Percentiles rank a stretch among this genome's conserved stretches.
phyloP scores from a whole-genome alignment of 1,140 invertebrate genomes.

The Zaprionus kolodkinae region DNA sequence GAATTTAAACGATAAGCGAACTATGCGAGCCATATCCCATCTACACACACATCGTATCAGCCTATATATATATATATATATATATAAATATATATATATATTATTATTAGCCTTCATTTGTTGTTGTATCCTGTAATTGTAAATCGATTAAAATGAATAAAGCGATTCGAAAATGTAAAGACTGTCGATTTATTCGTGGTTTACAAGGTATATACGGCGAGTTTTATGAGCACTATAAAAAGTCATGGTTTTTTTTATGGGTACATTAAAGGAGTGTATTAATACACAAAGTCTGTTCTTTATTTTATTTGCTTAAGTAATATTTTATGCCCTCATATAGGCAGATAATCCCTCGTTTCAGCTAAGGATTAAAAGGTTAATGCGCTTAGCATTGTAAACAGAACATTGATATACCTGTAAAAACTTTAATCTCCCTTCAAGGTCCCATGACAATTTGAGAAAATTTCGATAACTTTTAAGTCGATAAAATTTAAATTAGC shows the following conservation, averaged over 20 bases:
- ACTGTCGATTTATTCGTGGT: not conserved
- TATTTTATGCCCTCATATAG: not conserved
- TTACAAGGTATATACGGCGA: not conserved
- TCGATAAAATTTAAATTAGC: not conserved
- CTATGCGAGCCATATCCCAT: slow-evolving; percentile 71
- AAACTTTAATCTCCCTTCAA: too few relatives aligned
- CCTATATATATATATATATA: slow-evolving; percentile 30
- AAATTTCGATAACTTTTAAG: not conserved
- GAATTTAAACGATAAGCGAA: slow-evolving; percentile 37
- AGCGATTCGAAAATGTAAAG: slow-evolving; percentile 31
- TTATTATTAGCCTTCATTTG: slow-evolving; percentile 60
- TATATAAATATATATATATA: slow-evolving; percentile 27
- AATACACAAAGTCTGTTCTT: not conserved
- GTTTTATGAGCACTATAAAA: not conserved
- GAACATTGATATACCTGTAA: too few relatives aligned
- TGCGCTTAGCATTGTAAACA: not conserved
- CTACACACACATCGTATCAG: slow-evolving; percentile 21
- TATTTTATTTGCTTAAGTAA: not conserved
- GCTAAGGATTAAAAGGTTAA: not conserved
- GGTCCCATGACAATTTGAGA: too few relatives aligned
- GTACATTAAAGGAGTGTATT: not conserved
- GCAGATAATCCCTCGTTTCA: not conserved
- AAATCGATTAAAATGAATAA: slow-evolving; percentile 72
- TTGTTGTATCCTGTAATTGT: slow-evolving; percentile 73
- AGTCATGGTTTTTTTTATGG: not conserved